Percentiles rank a stretch among this genome's conserved stretches.
These are phyloP conservation scores for Microchirus variegatus DNA, from an alignment of 2,797 vertebrate species.

Conservation along the genomic window DNA sequence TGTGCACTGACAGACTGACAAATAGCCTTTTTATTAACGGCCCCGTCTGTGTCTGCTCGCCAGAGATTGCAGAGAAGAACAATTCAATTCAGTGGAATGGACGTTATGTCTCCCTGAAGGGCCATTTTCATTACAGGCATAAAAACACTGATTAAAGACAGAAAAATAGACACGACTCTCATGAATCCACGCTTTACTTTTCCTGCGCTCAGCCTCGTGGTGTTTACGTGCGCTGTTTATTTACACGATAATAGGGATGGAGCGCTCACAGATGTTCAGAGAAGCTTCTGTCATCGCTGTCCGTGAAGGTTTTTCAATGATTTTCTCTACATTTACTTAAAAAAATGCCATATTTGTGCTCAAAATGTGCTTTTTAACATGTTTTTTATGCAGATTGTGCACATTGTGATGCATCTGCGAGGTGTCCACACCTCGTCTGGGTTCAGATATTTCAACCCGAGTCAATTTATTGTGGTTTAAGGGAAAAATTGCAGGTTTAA, in stretches of 20 bases:
- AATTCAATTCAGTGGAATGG: constrained; percentile 65
- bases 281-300: no score
- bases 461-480: no score
- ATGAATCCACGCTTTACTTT: constrained; percentile 13
- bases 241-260: background rate
- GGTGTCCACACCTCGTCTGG: no score
- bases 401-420: no score
- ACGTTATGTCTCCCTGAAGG: constrained; percentile 66
- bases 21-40: constrained; percentile 74
- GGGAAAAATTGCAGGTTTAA: no score
- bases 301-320: no score
- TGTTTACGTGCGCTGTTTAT: background rate
- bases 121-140: constrained; percentile 64
- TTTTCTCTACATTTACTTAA: no score
- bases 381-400: no score
- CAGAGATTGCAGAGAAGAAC: constrained; percentile 64
- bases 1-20: constrained; percentile 69
- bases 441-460: no score
- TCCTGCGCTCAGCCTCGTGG: background rate
- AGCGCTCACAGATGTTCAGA: background rate
- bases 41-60: constrained; percentile 63
- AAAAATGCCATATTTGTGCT: no score
- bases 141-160: constrained; percentile 68
- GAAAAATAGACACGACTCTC: constrained; percentile 48
- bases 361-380: no score